Percentiles rank a stretch among this genome's conserved stretches.
These are phyloP conservation scores for Drosophila leontia DNA, from an alignment of 1,140 invertebrate species.

Conservation along the genomic window DNA sequence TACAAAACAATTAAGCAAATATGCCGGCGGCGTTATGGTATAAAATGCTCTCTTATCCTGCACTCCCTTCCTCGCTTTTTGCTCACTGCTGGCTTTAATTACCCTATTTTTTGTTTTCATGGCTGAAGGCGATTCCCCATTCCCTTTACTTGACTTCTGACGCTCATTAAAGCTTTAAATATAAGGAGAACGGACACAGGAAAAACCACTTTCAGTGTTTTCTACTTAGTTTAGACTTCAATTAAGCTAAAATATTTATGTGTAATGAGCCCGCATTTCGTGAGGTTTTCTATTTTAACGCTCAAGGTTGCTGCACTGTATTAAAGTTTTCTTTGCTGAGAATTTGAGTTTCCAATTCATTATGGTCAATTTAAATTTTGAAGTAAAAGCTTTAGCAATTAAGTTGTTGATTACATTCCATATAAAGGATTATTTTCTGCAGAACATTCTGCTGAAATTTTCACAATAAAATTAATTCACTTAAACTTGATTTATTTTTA, in stretches of 20 bases:
- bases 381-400: neutral
- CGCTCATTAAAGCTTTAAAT: slow-evolving; percentile 26
- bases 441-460: neutral
- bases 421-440: neutral
- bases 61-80: neutral
- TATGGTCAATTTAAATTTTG: neutral
- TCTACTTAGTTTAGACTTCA: neutral
- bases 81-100: slow-evolving; percentile 29
- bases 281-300: neutral
- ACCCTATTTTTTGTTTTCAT: slow-evolving; percentile 26
- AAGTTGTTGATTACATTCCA: neutral
- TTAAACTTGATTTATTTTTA: neutral
- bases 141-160: slow-evolving; percentile 3
- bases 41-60: slow-evolving; percentile 1
- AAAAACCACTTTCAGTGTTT: neutral
- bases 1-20: slow-evolving; percentile 59
- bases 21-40: slow-evolving; percentile 29
- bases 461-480: neutral
- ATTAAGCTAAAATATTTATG: slow-evolving; percentile 6
- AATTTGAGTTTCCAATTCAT: neutral
- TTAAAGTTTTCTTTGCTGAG: neutral
- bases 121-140: slow-evolving; percentile 5
- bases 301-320: neutral
- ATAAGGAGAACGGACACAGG: neutral
- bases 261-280: neutral